Percentiles rank a stretch among this genome's conserved stretches.
Conservation (phyloP, 2,113 vertebrate genomes). For the Hyaena hyaena region DNA sequence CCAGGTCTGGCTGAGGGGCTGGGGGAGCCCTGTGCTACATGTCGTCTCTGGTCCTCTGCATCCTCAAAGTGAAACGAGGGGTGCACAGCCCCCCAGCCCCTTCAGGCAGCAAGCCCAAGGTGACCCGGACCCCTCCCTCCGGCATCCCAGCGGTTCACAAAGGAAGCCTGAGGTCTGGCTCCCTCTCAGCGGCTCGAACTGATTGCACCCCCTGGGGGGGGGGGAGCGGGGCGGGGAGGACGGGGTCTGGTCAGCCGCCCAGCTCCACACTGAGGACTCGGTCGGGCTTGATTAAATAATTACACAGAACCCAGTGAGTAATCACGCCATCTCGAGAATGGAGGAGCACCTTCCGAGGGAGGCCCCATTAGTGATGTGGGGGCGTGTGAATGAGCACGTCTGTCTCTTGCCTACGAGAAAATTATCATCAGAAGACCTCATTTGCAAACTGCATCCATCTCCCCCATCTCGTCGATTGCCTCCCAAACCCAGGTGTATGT, state of each 20-base stretch:
- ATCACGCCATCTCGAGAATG: constrained; percentile 81
- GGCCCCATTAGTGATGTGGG: constrained; percentile 62
- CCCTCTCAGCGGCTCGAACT: constrained; percentile 24
- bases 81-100: background rate
- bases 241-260: constrained; percentile 81
- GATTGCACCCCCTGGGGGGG: constrained; percentile 51
- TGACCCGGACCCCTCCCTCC: constrained; percentile 59
- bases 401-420: constrained; percentile 54
- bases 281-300: constrained; percentile 85
- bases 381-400: constrained; percentile 28
- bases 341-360: constrained; percentile 72
- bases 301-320: constrained; percentile 73
- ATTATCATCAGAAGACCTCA: constrained; percentile 42
- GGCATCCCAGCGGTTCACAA: background rate
- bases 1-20: background rate
- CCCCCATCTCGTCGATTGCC: background rate
- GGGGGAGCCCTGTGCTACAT: background rate
- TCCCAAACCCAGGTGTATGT: background rate
- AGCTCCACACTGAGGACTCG: background rate
- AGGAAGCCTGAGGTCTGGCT: background rate
- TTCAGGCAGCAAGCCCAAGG: constrained; percentile 60
- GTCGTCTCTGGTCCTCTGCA: background rate
- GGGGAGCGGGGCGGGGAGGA: background rate
- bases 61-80: background rate
- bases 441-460: background rate